Percentiles rank a stretch among this genome's conserved stretches.
Conservation (phyloP, 1,140 invertebrate genomes). For the Patella vulgata region DNA sequence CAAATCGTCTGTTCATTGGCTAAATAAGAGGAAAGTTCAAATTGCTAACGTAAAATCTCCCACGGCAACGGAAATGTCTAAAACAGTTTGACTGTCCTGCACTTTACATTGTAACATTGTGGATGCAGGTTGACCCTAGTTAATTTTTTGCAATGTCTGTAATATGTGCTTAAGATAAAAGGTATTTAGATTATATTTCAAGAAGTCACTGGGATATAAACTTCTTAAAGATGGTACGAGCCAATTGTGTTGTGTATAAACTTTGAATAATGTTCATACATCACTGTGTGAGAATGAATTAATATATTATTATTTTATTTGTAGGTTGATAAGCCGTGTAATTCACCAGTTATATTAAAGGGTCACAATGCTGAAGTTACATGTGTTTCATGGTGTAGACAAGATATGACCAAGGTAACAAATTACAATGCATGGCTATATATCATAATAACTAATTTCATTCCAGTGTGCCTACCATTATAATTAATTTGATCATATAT, state of each 20-base stretch:
- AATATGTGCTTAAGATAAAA: too few relatives aligned
- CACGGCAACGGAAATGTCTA: too few relatives aligned
- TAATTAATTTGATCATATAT: not conserved
- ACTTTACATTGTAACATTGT: too few relatives aligned
- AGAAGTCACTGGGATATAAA: not conserved
- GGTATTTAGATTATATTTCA: too few relatives aligned
- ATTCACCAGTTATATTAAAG: constrained; percentile 70
- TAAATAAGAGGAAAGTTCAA: too few relatives aligned
- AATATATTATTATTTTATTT: constrained; percentile 4
- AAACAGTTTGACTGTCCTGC: too few relatives aligned
- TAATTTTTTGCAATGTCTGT: not conserved
- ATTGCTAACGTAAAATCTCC: too few relatives aligned
- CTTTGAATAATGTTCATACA: not conserved
- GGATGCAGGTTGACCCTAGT: not conserved
- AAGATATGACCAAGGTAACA: constrained; percentile 68
- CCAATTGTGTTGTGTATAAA: not conserved
- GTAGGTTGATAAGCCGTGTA: constrained; percentile 37
- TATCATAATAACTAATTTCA: not conserved
- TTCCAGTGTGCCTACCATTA: not conserved
- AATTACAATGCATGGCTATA: not conserved
- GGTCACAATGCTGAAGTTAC: constrained; percentile 87
- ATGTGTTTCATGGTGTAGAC: constrained; percentile 80
- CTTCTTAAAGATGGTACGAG: not conserved
- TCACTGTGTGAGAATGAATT: not conserved
- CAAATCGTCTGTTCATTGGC: too few relatives aligned